These are phyloP conservation scores for Oceanites oceanicus DNA, from an alignment of 2,113 vertebrate species.

Conservation along the genomic window DNA sequence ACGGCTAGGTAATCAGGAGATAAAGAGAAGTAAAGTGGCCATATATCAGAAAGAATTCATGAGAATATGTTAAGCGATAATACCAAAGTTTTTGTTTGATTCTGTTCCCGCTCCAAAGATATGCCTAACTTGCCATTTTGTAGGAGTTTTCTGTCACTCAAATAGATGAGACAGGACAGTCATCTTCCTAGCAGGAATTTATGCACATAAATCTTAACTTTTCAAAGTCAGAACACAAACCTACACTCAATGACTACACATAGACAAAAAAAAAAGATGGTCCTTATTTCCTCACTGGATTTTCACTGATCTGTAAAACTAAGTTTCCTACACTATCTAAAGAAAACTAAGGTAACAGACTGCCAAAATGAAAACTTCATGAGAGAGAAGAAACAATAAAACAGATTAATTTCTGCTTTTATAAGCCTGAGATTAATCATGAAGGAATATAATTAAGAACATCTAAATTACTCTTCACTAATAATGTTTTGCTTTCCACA, in stretches of 20 bases:
- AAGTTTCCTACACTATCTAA: background rate
- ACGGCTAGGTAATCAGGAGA: background rate
- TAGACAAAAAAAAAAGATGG: background rate
- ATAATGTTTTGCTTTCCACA: background rate
- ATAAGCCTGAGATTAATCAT: background rate
- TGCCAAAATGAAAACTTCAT: background rate
- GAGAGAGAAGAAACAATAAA: background rate
- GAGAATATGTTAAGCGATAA: background rate
- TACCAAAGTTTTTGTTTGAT: background rate
- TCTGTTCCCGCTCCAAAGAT: background rate
- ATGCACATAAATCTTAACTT: background rate
- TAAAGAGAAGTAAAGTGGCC: background rate
- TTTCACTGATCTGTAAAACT: background rate
- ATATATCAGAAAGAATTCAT: background rate
- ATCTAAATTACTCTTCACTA: slow-evolving; percentile 31
- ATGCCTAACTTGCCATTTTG: background rate
- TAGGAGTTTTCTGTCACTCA: background rate
- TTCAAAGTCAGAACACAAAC: background rate
- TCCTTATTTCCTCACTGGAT: background rate
- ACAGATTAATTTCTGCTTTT: background rate
- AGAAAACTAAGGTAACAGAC: background rate
- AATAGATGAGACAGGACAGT: background rate
- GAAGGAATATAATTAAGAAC: background rate
- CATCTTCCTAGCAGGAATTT: background rate
- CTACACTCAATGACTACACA: no score